Base-by-base conservation (phyloP, 2,113 vertebrate genomes). In the Cyphomyrus plagiostoma region DNA sequence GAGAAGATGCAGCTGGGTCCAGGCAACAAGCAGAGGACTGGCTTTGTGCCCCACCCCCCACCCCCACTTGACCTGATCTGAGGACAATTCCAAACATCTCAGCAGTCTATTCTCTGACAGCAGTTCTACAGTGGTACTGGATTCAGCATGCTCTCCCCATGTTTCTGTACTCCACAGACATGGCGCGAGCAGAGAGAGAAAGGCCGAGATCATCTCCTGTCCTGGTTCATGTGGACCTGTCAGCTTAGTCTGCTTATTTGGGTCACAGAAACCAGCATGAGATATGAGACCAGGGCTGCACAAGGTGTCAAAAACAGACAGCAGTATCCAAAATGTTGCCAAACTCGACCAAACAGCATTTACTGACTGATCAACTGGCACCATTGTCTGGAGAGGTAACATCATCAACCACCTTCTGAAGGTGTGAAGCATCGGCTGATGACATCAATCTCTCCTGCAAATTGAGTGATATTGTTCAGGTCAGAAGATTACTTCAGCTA, bases 1-100 rank as follows among this genome's bases (percentile, higher is more conserved):
- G 88, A 49, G 88, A 84, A 89, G 3, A 74, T 52, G 82, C 91
- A 58, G 3, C 89, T 42, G 52, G 39, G 89, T 83, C 42, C 88
- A 45, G 77, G 50, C 5, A 58, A 89, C 11, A 84, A 89, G 48
- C n/a, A 70, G 62, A 70, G 26, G 62, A 26, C 62, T 13, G 62
- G 62, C 62, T 66, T 10, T 66, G 0, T 66, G 62, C n/a, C 1
- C 62, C n/a, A 23, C 56, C 23, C 56, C 23, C 23, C 4, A 6
- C 21, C 6, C 56, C 21, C 21, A 0, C 56, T 62, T 30, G 30
- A 56, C 30, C 50, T 87, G 85, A 87, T 87, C 30, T 48, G 48
- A 86, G 48, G 85, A 50, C 85, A 53, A 3, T 48, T 49, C 23
- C 26, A 80, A 52, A 13, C 45, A 42, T 45, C 3, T 15, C 35